Percentiles rank a stretch among this genome's conserved stretches.
phyloP scores from a whole-genome alignment of 2,797 vertebrate species.

The Nothura maculosa region DNA sequence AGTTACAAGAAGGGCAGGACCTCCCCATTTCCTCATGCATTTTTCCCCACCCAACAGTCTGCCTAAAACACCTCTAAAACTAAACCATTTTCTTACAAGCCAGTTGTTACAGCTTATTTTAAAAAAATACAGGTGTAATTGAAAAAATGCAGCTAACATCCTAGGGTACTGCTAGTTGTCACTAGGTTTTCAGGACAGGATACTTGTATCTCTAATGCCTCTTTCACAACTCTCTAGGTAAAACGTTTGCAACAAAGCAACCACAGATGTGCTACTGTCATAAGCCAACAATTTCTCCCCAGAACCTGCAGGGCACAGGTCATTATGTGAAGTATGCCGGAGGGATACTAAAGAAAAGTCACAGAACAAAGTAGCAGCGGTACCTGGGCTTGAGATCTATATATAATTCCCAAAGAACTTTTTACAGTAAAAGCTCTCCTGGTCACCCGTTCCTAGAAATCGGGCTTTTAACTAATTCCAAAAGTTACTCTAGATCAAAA shows the following conservation, averaged over 20 bases:
- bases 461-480: not conserved
- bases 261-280: not conserved
- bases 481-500: not conserved
- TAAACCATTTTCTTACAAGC: not conserved
- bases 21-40: not conserved
- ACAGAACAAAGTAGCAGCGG: not conserved
- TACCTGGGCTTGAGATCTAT: not conserved
- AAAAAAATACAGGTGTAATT: not conserved
- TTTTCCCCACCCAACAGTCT: not conserved
- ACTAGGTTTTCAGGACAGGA: not conserved
- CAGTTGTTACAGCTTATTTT: not conserved
- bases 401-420: not conserved
- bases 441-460: not conserved
- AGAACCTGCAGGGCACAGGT: not conserved
- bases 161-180: not conserved
- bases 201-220: not conserved
- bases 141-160: not conserved
- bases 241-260: not conserved
- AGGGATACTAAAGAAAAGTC: not conserved
- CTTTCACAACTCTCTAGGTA: not conserved
- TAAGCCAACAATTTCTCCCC: not conserved
- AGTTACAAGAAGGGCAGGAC: conserved; percentile 36
- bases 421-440: not conserved
- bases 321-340: not conserved
- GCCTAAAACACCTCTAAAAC: not conserved